phyloP scores from a whole-genome alignment of 2,113 vertebrate species.

The Leptodactylus fuscus region DNA sequence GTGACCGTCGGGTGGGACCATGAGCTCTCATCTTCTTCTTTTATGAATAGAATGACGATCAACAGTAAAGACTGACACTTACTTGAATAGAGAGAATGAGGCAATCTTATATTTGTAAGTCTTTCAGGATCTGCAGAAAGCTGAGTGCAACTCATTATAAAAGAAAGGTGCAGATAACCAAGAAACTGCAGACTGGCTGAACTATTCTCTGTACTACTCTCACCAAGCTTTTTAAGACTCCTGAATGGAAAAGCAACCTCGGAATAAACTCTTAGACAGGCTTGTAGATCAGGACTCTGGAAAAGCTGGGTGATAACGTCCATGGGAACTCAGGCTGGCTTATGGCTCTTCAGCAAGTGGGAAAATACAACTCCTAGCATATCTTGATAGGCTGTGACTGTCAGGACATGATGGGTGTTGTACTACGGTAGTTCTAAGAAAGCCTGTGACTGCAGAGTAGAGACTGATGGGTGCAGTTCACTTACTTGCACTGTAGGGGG shows the following conservation, averaged over 20 bases:
- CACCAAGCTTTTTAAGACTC: no score
- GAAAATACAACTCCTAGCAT: no score
- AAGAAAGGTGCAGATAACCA: no score
- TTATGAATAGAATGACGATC: neutral
- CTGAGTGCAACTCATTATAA: no score
- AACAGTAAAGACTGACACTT: neutral
- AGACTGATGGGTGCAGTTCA: neutral
- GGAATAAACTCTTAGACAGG: no score
- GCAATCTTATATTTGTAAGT: neutral
- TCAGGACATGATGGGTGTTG: neutral
- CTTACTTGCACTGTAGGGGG: constrained; percentile 55
- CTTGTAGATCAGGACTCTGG: no score
- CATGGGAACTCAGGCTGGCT: no score
- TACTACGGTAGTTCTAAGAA: neutral
- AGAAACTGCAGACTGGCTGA: no score
- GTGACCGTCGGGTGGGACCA: neutral
- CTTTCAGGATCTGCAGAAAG: neutral
- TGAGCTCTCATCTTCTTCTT: neutral
- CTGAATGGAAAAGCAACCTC: neutral
- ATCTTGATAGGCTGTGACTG: no score
- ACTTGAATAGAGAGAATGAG: neutral
- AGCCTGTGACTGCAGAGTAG: neutral
- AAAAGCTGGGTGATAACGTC: no score
- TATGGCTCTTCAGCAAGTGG: no score
- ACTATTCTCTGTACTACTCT: no score